phyloP scores from a whole-genome alignment of 2,888 invertebrate species.

The Nomada fabriciana region DNA sequence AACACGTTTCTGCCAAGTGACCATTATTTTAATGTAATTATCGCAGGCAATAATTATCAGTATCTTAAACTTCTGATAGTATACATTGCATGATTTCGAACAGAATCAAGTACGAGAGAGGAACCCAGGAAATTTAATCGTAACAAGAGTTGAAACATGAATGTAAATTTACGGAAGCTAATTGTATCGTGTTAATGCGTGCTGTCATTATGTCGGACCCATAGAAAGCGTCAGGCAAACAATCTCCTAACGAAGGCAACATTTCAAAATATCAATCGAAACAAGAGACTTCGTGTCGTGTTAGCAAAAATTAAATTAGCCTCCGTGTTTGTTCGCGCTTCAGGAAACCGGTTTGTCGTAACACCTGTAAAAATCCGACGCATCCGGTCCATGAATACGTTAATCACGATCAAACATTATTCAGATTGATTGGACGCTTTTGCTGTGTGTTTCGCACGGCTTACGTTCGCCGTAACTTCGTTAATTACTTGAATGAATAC shows the following conservation, averaged over 20 bases:
- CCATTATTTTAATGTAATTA: too few species aligned
- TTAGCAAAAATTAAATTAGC: constrained; percentile 36
- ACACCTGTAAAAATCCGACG: constrained; percentile 13
- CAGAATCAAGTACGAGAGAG: neutral
- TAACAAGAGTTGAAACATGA: neutral
- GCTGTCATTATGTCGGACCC: neutral
- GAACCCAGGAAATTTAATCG: neutral
- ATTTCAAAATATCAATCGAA: constrained; percentile 18
- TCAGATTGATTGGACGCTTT: constrained; percentile 44
- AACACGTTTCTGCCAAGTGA: too few species aligned
- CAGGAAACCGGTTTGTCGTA: constrained; percentile 23
- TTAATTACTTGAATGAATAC: constrained; percentile 55
- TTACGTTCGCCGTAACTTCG: constrained; percentile 38
- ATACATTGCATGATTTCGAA: too few species aligned
- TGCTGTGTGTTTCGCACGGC: constrained; percentile 29
- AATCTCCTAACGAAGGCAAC: neutral
- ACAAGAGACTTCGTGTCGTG: neutral
- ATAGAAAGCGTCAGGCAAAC: neutral
- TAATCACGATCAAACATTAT: constrained; percentile 51
- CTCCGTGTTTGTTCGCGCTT: constrained; percentile 13
- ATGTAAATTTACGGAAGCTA: neutral
- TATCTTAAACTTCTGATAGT: too few species aligned
- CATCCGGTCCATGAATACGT: constrained; percentile 36
- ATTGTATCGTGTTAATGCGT: neutral
- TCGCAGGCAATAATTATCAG: too few species aligned